Conservation (phyloP, 2,888 invertebrate genomes). For the Nymphalis urticae region DNA sequence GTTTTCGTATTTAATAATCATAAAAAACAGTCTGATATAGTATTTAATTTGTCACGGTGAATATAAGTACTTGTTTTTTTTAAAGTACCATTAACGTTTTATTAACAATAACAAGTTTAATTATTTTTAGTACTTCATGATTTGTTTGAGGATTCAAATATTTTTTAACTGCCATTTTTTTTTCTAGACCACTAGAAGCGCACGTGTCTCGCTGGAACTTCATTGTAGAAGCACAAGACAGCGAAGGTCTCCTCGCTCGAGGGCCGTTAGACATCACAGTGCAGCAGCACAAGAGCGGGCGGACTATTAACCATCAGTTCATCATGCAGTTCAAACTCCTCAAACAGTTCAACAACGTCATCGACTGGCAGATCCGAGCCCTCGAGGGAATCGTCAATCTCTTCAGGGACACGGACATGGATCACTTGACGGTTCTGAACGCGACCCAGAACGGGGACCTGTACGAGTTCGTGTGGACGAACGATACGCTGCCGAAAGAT, state of each 20-base stretch:
- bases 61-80: too few species aligned
- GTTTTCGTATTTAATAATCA: not conserved
- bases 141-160: too few species aligned
- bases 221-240: slow-evolving; percentile 90
- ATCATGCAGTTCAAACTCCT: slow-evolving; percentile 82
- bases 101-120: too few species aligned
- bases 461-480: slow-evolving; percentile 90
- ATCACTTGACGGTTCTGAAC: slow-evolving; percentile 86
- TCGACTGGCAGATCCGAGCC: slow-evolving; percentile 89
- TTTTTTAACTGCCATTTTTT: too few species aligned
- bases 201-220: slow-evolving; percentile 92
- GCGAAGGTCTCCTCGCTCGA: slow-evolving; percentile 85
- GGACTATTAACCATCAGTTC: slow-evolving; percentile 92
- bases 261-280: slow-evolving; percentile 89
- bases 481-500: slow-evolving; percentile 90
- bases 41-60: too few species aligned
- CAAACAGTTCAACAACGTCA: slow-evolving; percentile 81
- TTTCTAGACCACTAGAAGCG: slow-evolving; percentile 87
- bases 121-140: too few species aligned
- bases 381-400: slow-evolving; percentile 81
- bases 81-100: too few species aligned
- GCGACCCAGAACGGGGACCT: slow-evolving; percentile 82
- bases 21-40: too few species aligned
- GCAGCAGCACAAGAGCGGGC: slow-evolving; percentile 89
- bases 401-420: slow-evolving; percentile 83